Evolutionary conservation across 2,888 invertebrate species (phyloP).

Genomic region (Maniola hyperantus): DNA sequence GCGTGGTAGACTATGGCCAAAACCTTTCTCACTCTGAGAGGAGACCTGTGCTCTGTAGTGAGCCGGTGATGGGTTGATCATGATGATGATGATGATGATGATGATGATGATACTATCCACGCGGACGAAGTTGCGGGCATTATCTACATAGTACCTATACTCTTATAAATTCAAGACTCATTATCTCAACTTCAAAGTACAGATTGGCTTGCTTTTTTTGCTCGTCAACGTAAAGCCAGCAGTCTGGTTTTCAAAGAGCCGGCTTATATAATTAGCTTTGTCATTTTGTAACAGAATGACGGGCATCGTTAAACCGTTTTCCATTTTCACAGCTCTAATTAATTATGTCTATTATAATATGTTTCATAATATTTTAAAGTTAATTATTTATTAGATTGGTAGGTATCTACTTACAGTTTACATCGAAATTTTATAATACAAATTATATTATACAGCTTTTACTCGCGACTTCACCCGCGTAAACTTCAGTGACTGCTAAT

Average conservation of each 20-base stretch:
- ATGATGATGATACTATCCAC: too few species aligned
- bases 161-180: background rate
- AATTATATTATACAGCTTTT: too few species aligned
- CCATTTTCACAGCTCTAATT: constrained; percentile 10
- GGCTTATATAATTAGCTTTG: constrained; percentile 15
- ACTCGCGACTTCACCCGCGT: too few species aligned
- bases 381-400: background rate
- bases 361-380: background rate
- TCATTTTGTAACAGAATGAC: constrained; percentile 13
- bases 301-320: constrained; percentile 14
- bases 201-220: constrained; percentile 14
- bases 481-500: too few species aligned
- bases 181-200: constrained; percentile 5
- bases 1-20: too few species aligned
- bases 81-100: too few species aligned
- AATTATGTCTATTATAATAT: constrained; percentile 5
- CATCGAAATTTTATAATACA: too few species aligned
- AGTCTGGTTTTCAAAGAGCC: constrained; percentile 14
- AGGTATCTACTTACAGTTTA: too few species aligned
- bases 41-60: too few species aligned
- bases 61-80: too few species aligned
- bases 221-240: constrained; percentile 12
- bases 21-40: too few species aligned
- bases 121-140: too few species aligned
- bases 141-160: background rate